A percentile compares a stretch with the other conserved stretches of the same genome.
Evolutionary conservation across 2,888 invertebrate genomes (phyloP).

Genomic region (Synanthedon myopaeformis): DNA sequence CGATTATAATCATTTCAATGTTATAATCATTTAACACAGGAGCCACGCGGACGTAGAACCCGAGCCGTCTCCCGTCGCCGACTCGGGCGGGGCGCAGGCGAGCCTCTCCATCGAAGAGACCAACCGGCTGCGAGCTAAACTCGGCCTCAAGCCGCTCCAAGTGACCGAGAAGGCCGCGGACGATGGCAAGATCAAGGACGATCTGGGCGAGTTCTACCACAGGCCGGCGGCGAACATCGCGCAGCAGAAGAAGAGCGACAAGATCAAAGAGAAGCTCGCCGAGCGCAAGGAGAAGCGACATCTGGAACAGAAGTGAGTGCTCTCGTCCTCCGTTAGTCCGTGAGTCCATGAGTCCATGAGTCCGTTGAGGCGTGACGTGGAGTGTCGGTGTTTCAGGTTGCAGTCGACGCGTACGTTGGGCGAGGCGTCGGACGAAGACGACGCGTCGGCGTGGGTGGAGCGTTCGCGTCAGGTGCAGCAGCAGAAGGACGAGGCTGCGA

Average conservation of each 20-base stretch:
- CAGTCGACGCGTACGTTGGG: constrained; percentile 35
- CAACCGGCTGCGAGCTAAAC: constrained; percentile 89
- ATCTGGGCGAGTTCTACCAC: constrained; percentile 86
- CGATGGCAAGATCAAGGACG: constrained; percentile 65
- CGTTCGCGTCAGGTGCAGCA: constrained; percentile 81
- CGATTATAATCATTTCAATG: no score
- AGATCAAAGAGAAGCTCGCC: constrained; percentile 82
- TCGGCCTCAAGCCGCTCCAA: constrained; percentile 93
- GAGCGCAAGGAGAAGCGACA: constrained; percentile 83
- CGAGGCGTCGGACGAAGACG: constrained; percentile 80
- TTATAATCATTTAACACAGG: constrained; percentile 1
- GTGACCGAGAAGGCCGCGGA: constrained; percentile 57
- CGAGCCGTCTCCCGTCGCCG: constrained; percentile 27
- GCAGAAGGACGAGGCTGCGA: constrained; percentile 87
- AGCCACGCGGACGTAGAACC: constrained; percentile 7
- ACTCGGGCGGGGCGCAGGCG: constrained; percentile 58
- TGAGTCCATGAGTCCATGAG: no score
- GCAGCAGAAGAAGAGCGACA: constrained; percentile 81
- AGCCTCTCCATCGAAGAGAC: constrained; percentile 84
- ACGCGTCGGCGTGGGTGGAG: constrained; percentile 84
- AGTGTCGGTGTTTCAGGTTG: constrained; percentile 21
- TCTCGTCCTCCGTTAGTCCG: no score
- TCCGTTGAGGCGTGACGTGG: neutral
- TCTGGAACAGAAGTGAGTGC: constrained; percentile 73
- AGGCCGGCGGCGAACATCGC: constrained; percentile 84